phyloP scores from a whole-genome alignment of 2,888 invertebrate genomes.

The Tenthredo livida region DNA sequence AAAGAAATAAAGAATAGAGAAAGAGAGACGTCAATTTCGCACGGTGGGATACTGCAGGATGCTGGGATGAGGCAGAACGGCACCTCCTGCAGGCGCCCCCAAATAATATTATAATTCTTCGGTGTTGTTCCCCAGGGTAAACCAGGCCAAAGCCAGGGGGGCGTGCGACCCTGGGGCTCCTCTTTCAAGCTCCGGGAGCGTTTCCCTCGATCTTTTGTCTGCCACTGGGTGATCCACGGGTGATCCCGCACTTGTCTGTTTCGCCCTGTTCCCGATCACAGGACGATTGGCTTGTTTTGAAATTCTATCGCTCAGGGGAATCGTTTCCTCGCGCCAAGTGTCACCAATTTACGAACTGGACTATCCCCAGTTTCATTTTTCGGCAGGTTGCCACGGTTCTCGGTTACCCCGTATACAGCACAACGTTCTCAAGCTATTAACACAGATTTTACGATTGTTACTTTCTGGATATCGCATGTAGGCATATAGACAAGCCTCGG shows the following conservation, averaged over 20 bases:
- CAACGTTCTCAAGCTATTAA: conserved; percentile 37
- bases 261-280: conserved; percentile 61
- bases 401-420: conserved; percentile 16
- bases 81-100: conserved; percentile 7
- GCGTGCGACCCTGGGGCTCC: conserved; percentile 47
- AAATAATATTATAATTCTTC: conserved; percentile 51
- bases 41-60: conserved; percentile 54
- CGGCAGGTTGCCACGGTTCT: conserved; percentile 49
- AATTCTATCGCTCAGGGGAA: conserved; percentile 64
- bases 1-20: conserved; percentile 51
- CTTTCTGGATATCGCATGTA: background rate
- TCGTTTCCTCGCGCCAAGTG: conserved; percentile 52
- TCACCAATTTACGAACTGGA: conserved; percentile 43
- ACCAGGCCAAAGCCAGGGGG: conserved; percentile 14
- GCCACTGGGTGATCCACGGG: conserved; percentile 31
- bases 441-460: conserved; percentile 31
- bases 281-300: conserved; percentile 72
- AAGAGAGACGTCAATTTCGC: conserved; percentile 72
- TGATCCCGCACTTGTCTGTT: conserved; percentile 45
- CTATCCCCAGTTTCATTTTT: conserved; percentile 6
- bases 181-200: conserved; percentile 25
- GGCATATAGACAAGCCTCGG: background rate
- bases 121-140: conserved; percentile 39
- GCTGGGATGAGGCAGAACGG: conserved; percentile 7
- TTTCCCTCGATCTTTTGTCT: conserved; percentile 40